Evolutionary conservation across 2,888 invertebrate genomes (phyloP), one percentile per base, ranked within the genome.

Genomic region (Pachydiplax longipennis): DNA sequence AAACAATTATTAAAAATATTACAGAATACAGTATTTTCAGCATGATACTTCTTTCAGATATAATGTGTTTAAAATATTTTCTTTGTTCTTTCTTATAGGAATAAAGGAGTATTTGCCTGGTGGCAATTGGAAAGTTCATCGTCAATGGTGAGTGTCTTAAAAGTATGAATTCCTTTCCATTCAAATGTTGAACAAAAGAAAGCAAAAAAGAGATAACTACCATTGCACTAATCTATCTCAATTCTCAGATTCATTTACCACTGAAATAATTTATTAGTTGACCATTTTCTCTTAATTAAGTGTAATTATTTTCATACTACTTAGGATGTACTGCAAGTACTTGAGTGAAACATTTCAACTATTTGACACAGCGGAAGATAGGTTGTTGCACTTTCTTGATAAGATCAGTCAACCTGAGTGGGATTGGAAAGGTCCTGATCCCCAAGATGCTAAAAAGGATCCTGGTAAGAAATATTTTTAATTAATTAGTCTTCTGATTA

Each of bases 311-410:
- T n/a, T 58, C 31, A 2, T 82, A 35, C 22, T 91, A 91, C 91
- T 90, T 93, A 97, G 97, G 97, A 97, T 97, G 0, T 98, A 98
- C 93, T 98, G 98, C 93, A 97, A 97, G 93, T 98, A 97, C 93
- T 97, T 97, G 93, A 97, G 98, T 93, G 94, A 97, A 90, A 97
- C 97, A 93, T 97, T 96, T 0, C 97, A 97, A 92, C 96, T 96
- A 93, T 97, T 96, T 91, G 94, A 95, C 13, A 95, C 95, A n/a
- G 95, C 97, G 0, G 98, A 98, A 94, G 95, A 95, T 0, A 97
- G 98, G 93, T 94, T 98, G 5, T 94, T 96, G 90, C 96, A 97
- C 92, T 98, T 98, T 93, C 94, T 98, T 91, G 95, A 95, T 0
- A 96, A 96, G 93, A 96, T 98, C 93, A 94, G 95, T 81, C 93